Conservation (phyloP, 2,888 invertebrate species). For the Ormyrus nitidulus region DNA sequence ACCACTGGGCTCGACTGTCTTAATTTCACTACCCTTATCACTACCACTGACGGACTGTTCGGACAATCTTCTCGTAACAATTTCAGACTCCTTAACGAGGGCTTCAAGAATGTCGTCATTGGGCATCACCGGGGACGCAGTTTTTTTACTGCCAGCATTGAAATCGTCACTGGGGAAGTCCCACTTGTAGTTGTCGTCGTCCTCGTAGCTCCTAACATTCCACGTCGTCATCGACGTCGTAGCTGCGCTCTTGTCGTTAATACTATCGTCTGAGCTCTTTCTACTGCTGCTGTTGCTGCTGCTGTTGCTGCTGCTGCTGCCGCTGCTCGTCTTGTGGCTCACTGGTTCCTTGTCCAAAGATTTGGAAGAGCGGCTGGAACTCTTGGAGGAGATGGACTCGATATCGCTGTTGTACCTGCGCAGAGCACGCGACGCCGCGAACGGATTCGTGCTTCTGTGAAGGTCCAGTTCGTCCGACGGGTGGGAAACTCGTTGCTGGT, state of each 20-base stretch:
- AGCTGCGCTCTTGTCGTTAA: background rate
- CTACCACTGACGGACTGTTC: background rate
- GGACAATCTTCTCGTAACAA: slow-evolving; percentile 15
- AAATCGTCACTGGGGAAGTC: slow-evolving; percentile 42
- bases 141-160: background rate
- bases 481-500: slow-evolving; percentile 1
- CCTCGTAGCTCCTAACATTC: slow-evolving; percentile 22
- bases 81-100: slow-evolving; percentile 45
- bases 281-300: slow-evolving; percentile 40
- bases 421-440: slow-evolving; percentile 2
- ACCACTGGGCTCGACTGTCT: background rate
- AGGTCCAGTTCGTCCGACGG: background rate
- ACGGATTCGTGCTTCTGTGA: background rate
- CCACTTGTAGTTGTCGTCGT: slow-evolving; percentile 49
- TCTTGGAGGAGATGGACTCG: slow-evolving; percentile 52
- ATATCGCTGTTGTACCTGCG: slow-evolving; percentile 55
- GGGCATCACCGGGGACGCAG: background rate
- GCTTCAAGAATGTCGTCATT: slow-evolving; percentile 40
- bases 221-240: background rate
- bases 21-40: background rate
- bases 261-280: slow-evolving; percentile 36
- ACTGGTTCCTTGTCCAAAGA: slow-evolving; percentile 30
- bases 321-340: slow-evolving; percentile 16
- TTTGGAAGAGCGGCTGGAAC: slow-evolving; percentile 44
- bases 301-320: slow-evolving; percentile 16